phyloP scores from a whole-genome alignment of 2,888 invertebrate species.

The Tetramorium bicarinatum region DNA sequence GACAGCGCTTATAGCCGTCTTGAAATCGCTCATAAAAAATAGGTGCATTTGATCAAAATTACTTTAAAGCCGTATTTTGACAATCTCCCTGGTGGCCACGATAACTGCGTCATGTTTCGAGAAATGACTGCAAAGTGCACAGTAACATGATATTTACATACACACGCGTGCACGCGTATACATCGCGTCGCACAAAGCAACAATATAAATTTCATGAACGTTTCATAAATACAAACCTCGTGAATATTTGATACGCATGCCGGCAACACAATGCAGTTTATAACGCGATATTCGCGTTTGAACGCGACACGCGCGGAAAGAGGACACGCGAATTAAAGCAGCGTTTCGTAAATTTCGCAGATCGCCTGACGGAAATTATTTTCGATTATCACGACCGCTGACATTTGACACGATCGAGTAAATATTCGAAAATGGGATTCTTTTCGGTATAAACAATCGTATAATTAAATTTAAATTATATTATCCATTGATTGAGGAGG shows the following conservation, averaged over 20 bases:
- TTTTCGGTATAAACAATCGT: not conserved
- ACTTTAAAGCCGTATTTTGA: not conserved
- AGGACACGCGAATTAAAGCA: slow-evolving; percentile 60
- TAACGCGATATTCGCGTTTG: slow-evolving; percentile 52
- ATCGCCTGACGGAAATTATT: slow-evolving; percentile 31
- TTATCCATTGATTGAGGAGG: not conserved
- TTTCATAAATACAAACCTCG: slow-evolving; percentile 56
- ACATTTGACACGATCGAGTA: slow-evolving; percentile 13
- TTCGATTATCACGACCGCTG: slow-evolving; percentile 30
- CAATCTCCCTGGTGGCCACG: not conserved
- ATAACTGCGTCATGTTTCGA: slow-evolving; percentile 30
- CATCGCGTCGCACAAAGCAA: slow-evolving; percentile 31
- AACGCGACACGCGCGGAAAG: slow-evolving; percentile 53
- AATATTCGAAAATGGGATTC: not conserved
- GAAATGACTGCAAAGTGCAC: slow-evolving; percentile 13
- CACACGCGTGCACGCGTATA: not conserved
- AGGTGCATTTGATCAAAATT: not conserved
- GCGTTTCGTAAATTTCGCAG: slow-evolving; percentile 34
- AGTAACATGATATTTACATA: slow-evolving; percentile 30
- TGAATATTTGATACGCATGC: slow-evolving; percentile 63
- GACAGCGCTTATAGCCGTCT: not conserved
- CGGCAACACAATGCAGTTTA: slow-evolving; percentile 53
- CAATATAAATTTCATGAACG: slow-evolving; percentile 44
- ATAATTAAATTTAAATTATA: not conserved
- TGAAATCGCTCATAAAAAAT: slow-evolving; percentile 17